Evolutionary conservation across 2,888 invertebrate genomes (phyloP).

Genomic region (Lasioglossum vierecki): DNA sequence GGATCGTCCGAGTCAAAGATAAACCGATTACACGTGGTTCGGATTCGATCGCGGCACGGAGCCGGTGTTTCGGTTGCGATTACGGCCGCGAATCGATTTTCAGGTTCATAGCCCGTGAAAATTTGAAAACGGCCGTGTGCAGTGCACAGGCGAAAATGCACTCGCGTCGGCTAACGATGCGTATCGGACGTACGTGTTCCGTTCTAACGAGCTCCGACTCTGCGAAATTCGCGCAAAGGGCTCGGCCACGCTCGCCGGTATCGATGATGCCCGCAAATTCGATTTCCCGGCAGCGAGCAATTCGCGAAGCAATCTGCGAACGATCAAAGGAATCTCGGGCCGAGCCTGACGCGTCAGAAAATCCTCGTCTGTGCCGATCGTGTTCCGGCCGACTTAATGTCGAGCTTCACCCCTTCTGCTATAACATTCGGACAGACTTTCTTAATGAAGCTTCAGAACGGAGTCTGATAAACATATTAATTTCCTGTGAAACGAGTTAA

Average conservation of each 20-base stretch:
- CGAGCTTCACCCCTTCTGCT: no score
- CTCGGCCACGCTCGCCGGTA: conserved; percentile 28
- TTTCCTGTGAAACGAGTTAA: no score
- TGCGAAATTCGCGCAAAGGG: conserved; percentile 44
- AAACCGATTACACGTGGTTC: conserved; percentile 17
- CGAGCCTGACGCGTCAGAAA: neutral
- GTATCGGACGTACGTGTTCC: conserved; percentile 17
- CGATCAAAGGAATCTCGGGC: conserved; percentile 46
- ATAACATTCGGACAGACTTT: no score
- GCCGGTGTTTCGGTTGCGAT: conserved; percentile 34
- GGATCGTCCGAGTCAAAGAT: neutral
- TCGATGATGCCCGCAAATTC: conserved; percentile 50
- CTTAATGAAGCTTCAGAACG: no score
- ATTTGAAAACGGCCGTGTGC: conserved; percentile 27
- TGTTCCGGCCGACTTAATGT: neutral
- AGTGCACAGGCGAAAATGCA: conserved; percentile 27
- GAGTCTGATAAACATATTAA: no score
- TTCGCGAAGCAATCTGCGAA: conserved; percentile 25
- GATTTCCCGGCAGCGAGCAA: conserved; percentile 45
- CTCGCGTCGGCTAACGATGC: neutral
- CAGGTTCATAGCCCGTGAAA: conserved; percentile 35
- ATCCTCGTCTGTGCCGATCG: neutral
- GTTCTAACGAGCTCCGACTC: conserved; percentile 40
- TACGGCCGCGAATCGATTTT: conserved; percentile 43
- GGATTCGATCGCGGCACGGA: neutral